Conservation (phyloP, 2,113 vertebrate genomes). For the Monopterus albus region DNA sequence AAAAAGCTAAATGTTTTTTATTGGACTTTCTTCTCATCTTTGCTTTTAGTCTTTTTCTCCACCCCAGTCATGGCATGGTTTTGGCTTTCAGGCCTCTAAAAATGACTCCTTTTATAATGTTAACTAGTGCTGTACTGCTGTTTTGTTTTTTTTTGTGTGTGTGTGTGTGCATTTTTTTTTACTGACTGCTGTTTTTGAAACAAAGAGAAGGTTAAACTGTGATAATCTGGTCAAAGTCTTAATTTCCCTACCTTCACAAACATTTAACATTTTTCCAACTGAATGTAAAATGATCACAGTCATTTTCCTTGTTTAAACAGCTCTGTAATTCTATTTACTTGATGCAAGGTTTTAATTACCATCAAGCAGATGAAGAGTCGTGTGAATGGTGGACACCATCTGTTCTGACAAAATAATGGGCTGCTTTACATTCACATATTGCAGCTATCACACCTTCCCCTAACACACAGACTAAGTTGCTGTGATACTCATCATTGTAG, state of each 20-base stretch:
- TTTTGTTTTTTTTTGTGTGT: too few relatives aligned
- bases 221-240: too few relatives aligned
- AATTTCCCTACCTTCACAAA: background rate
- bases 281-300: background rate
- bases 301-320: background rate
- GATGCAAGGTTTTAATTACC: constrained; percentile 14
- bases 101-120: too few relatives aligned
- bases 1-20: too few relatives aligned
- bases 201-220: too few relatives aligned
- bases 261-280: background rate
- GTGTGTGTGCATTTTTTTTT: too few relatives aligned
- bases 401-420: constrained; percentile 14
- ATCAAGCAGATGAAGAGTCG: constrained; percentile 17
- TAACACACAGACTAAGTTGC: background rate
- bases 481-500: background rate
- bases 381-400: constrained; percentile 11
- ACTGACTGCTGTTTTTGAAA: too few relatives aligned
- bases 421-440: constrained; percentile 36
- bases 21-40: too few relatives aligned
- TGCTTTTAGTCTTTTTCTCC: too few relatives aligned
- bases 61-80: too few relatives aligned
- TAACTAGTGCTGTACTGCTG: too few relatives aligned
- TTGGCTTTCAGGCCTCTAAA: too few relatives aligned
- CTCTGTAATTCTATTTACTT: background rate
- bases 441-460: constrained; percentile 13